A percentile compares a stretch with the other conserved stretches of the same genome.
These are phyloP conservation scores for Ctenomys sociabilis DNA, from an alignment of 2,113 vertebrate species.

Conservation along the genomic window DNA sequence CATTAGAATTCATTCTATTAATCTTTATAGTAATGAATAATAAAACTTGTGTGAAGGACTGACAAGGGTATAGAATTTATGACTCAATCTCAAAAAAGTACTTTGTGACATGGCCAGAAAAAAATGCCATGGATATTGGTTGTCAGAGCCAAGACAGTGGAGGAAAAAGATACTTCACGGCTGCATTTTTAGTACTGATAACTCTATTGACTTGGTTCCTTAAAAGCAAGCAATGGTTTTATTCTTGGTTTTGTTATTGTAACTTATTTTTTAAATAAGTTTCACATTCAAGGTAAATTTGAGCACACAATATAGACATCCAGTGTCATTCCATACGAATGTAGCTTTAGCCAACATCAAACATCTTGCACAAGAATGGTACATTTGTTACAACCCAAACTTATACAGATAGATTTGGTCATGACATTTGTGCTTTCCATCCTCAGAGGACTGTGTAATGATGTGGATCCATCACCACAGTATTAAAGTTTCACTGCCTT, in stretches of 20 bases:
- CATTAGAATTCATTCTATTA: neutral
- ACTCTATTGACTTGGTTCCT: neutral
- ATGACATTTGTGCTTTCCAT: neutral
- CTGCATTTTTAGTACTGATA: neutral
- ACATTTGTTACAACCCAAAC: neutral
- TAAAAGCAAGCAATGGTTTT: slow-evolving; percentile 28
- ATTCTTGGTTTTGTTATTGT: neutral
- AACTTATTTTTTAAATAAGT: neutral
- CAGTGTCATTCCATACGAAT: neutral
- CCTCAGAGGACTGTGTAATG: neutral
- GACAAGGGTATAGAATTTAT: neutral
- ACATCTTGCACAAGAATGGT: neutral
- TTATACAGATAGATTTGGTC: neutral
- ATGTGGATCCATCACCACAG: neutral
- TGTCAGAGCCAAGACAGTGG: too few species aligned
- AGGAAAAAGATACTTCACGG: neutral
- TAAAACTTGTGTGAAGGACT: neutral
- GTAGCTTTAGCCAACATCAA: neutral
- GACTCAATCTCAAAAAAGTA: neutral
- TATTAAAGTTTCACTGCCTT: neutral
- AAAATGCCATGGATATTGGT: neutral
- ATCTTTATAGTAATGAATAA: neutral
- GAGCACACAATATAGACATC: neutral
- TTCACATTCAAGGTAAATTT: neutral
- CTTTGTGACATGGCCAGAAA: neutral